A percentile compares a stretch with the other conserved stretches of the same genome.
Evolutionary conservation across 2,113 vertebrate species (phyloP).

Genomic region (Laticauda laticaudata): DNA sequence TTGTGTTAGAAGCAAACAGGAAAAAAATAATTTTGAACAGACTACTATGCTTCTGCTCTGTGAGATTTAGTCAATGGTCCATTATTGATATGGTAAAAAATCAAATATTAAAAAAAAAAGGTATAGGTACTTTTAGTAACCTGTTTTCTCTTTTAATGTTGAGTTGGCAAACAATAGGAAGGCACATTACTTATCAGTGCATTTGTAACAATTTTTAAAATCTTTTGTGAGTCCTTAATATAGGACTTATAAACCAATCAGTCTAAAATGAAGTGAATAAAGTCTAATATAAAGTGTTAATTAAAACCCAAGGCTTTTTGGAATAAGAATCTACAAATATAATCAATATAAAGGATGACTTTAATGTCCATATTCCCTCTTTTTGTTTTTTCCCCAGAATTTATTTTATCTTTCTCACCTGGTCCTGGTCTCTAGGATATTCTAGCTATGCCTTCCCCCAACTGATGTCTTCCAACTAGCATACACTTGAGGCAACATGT

Average conservation of each 20-base stretch:
- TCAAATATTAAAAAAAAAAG: neutral
- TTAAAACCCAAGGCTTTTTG: neutral
- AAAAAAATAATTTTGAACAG: neutral
- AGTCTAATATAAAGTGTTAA: neutral
- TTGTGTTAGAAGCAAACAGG: neutral
- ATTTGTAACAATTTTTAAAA: neutral
- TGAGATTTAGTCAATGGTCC: neutral
- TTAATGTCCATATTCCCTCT: neutral
- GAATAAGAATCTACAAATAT: neutral
- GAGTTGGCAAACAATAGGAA: neutral
- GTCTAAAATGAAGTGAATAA: neutral
- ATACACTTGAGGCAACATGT: neutral
- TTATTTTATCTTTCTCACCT: neutral
- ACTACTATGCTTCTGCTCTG: neutral
- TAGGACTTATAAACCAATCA: neutral
- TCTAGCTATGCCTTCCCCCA: neutral
- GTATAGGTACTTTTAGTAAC: neutral
- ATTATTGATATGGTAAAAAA: neutral
- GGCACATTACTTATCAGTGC: neutral
- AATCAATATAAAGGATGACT: neutral
- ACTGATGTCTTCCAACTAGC: neutral
- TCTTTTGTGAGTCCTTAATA: neutral
- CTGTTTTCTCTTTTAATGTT: neutral
- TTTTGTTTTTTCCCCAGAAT: neutral
- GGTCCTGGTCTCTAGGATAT: neutral